A percentile compares a stretch with the other conserved stretches of the same genome.
Conservation (phyloP, 2,797 vertebrate species). For the Oreochromis mossambicus region DNA sequence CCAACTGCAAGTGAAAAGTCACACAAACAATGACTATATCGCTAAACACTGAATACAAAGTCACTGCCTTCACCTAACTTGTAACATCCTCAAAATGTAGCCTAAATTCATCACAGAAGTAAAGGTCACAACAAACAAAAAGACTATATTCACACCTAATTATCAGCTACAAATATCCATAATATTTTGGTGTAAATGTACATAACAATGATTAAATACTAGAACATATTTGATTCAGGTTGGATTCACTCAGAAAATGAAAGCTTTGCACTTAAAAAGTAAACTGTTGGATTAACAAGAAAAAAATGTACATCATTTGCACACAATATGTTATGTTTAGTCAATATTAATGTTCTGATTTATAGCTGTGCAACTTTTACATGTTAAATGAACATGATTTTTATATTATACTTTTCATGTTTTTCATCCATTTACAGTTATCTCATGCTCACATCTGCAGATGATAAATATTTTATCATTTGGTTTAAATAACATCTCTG, state of each 20-base stretch:
- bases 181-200: background rate
- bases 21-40: background rate
- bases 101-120: background rate
- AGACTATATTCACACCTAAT: rapidly evolving
- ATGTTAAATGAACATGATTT: background rate
- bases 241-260: background rate
- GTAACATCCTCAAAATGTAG: background rate
- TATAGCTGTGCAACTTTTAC: rapidly evolving
- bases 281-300: background rate
- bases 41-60: background rate
- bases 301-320: background rate
- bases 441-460: background rate
- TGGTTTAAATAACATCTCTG: background rate
- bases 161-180: background rate
- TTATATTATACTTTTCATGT: background rate
- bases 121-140: background rate
- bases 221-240: background rate
- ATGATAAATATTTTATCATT: background rate
- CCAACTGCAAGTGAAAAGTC: background rate
- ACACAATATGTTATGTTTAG: background rate
- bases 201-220: background rate
- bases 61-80: background rate
- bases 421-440: background rate
- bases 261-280: background rate
- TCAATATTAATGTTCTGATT: background rate